Percentiles rank a stretch among this genome's conserved stretches.
These are phyloP conservation scores for Hydractinia symbiolongicarpus DNA, from an alignment of 30 jellyfish, hydroid and myxozoan species.

Conservation along the genomic window DNA sequence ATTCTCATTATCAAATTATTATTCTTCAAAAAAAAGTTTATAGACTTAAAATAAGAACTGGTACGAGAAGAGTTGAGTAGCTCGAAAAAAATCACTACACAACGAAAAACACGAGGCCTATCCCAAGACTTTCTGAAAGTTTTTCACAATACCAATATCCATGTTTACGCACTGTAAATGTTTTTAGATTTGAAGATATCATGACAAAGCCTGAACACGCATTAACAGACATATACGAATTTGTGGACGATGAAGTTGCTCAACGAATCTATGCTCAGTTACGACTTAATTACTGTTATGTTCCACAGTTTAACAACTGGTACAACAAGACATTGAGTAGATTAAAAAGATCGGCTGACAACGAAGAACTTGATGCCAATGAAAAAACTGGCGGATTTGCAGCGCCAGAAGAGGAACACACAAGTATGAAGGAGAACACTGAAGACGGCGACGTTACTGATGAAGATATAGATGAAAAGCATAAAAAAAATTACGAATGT, in stretches of 20 bases:
- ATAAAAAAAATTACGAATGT: slow-evolving; percentile 19
- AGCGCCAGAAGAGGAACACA: background rate
- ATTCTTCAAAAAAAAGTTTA: too few species aligned
- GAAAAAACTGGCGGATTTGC: background rate
- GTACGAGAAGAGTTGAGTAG: too few species aligned
- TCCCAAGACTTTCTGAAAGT: background rate
- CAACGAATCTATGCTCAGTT: background rate
- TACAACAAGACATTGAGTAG: background rate
- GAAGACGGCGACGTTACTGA: background rate
- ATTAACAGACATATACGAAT: slow-evolving; percentile 1
- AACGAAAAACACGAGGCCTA: background rate
- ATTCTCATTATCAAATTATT: too few species aligned
- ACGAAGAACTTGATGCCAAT: background rate
- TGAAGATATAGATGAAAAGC: background rate
- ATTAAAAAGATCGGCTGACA: background rate
- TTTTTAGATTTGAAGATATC: slow-evolving; percentile 26
- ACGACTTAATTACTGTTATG: background rate
- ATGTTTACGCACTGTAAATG: background rate
- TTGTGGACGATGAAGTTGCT: slow-evolving; percentile 19
- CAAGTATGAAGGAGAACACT: background rate
- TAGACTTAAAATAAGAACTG: too few species aligned
- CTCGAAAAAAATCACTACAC: background rate
- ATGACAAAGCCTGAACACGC: slow-evolving; percentile 14
- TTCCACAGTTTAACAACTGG: slow-evolving; percentile 19
- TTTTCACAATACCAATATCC: background rate